These are phyloP conservation scores for Osmoderma eremita DNA, from an alignment of 2,888 invertebrate species.

Conservation along the genomic window DNA sequence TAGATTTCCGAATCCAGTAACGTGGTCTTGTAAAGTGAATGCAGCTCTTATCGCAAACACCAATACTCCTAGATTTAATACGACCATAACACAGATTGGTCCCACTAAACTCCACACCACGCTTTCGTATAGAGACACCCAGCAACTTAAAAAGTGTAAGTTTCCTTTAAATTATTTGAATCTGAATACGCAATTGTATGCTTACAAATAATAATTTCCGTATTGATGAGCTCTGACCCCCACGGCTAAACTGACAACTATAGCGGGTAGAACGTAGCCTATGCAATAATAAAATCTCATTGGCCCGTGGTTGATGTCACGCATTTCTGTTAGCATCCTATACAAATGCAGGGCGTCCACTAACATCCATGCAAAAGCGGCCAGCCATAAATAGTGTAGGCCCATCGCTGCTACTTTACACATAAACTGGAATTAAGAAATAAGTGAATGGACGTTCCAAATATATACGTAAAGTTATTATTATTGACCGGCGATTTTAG, in stretches of 20 bases:
- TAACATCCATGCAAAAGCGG: slow-evolving; percentile 90
- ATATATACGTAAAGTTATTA: no score
- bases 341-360: slow-evolving; percentile 93
- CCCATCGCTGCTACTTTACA: slow-evolving; percentile 92
- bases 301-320: slow-evolving; percentile 95
- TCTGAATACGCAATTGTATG: slow-evolving; percentile 51
- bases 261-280: slow-evolving; percentile 92
- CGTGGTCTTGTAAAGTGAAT: slow-evolving; percentile 89
- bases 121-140: slow-evolving; percentile 92
- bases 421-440: slow-evolving; percentile 69
- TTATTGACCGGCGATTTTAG: no score
- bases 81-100: slow-evolving; percentile 83
- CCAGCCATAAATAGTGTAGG: slow-evolving; percentile 93
- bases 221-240: slow-evolving; percentile 95
- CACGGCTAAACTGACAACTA: slow-evolving; percentile 89
- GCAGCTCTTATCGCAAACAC: slow-evolving; percentile 90
- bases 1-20: slow-evolving; percentile 85
- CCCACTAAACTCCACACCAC: slow-evolving; percentile 96
- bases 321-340: slow-evolving; percentile 92
- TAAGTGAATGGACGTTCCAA: no score
- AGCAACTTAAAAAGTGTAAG: no score
- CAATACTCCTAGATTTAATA: slow-evolving; percentile 81
- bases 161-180: neutral
- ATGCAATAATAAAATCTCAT: slow-evolving; percentile 92
- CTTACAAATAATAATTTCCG: slow-evolving; percentile 93